Evolutionary conservation across 2,113 vertebrate species (phyloP), one percentile per base, ranked within the genome.

Genomic region (Oryzias celebensis): DNA sequence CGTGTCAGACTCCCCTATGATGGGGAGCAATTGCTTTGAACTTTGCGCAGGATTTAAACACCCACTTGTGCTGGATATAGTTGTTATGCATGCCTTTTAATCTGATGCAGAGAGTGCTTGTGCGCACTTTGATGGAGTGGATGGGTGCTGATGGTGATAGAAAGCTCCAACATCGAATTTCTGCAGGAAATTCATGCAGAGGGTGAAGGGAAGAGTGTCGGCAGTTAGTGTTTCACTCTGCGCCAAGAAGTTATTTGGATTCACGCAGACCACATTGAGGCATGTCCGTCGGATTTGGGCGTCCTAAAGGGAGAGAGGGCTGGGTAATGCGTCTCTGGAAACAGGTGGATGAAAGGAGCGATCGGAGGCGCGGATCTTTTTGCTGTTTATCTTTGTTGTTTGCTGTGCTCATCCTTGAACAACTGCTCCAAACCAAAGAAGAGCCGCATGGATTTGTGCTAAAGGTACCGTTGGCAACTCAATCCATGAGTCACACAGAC

Each of bases 31-130:
- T 80, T 75, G 60, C 80, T 84, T 87, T 85, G 83, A 90, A 90
- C 86, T 90, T 90, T 88, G 82, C 76, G 76, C 81, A 82, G 76
- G 65, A 81, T 87, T 82, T 85, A 51, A 80, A 83, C 60, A 78
- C 48, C 62, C 67, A 56, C n/a, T 68, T 66, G 64, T 46, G 20
- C 67, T 71, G 75, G 77, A 75, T 61, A 46, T 42, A 67, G 6
- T 44, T 42, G 17, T 44, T 58, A 2, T 75, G 48, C 14, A 14
- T 78, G 53, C 51, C 46, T 68, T 62, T 62, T 15, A 7, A 63
- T 62, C 62, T 68, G 46, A 53, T 52, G 26, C 63, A 31, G 22
- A 44, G 2, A 7, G 51, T 10, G 61, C 59, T 74, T 17, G 15
- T 15, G 4, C 36, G 36, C 48, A 22, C 17, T 69, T 50, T 65